Percentiles rank a stretch among this genome's conserved stretches.
phyloP scores from a whole-genome alignment of 2,888 invertebrate genomes.

The Drosophila mimica region DNA sequence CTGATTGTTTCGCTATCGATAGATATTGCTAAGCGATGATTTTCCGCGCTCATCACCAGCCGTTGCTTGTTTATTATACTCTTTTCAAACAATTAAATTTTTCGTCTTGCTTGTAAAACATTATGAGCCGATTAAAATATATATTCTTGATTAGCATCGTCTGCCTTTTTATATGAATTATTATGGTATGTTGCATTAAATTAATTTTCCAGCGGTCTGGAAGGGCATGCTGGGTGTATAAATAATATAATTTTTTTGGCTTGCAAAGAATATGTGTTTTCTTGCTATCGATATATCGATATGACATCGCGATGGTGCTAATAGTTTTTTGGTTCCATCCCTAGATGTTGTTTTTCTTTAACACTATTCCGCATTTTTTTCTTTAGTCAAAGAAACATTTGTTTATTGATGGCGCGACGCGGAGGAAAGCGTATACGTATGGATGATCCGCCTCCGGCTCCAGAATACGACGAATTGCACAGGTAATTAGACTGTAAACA shows the following conservation, averaged over 20 bases:
- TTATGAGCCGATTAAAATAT: neutral
- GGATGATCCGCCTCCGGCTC: constrained; percentile 93
- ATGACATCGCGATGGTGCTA: neutral
- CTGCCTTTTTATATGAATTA: neutral
- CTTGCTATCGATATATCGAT: constrained; percentile 29
- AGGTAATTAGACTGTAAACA: constrained; percentile 71
- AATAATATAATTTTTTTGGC: neutral
- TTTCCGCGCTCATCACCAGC: neutral
- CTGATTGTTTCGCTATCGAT: constrained; percentile 32
- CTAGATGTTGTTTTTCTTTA: constrained; percentile 27
- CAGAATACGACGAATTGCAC: constrained; percentile 90
- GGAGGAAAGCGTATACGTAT: constrained; percentile 96
- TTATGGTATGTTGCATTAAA: neutral
- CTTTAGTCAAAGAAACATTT: neutral
- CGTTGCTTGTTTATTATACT: neutral
- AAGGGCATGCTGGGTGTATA: neutral
- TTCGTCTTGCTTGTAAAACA: neutral
- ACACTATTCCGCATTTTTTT: constrained; percentile 20
- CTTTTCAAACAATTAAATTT: neutral
- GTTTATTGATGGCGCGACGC: constrained; percentile 89
- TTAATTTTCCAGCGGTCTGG: neutral
- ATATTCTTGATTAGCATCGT: neutral
- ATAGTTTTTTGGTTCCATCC: constrained; percentile 28
- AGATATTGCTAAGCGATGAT: constrained; percentile 12
- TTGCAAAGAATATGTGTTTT: neutral